phyloP scores from a whole-genome alignment of 2,888 invertebrate genomes.

The Brachycybe producta region DNA sequence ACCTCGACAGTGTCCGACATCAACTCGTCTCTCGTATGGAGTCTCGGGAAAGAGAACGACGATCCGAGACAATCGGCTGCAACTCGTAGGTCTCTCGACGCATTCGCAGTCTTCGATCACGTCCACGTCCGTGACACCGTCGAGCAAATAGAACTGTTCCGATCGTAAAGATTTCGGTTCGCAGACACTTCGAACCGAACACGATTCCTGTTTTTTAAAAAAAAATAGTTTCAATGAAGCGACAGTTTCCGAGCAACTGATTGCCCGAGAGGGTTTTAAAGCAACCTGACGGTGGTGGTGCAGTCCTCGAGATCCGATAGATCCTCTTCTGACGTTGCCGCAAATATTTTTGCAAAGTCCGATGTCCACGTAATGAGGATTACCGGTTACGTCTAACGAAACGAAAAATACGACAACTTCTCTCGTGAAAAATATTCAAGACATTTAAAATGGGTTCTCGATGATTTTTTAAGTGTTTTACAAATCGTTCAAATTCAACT shows the following conservation, averaged over 20 bases:
- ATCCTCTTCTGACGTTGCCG: constrained; percentile 1
- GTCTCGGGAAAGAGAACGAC: constrained; percentile 32
- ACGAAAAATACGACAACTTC: background rate
- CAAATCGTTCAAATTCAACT: no score
- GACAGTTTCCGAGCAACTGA: no score
- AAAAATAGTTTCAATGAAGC: no score
- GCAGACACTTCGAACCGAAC: background rate
- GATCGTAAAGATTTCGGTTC: background rate
- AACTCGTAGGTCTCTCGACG: constrained; percentile 3
- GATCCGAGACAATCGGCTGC: background rate
- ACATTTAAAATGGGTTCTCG: no score
- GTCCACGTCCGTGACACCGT: constrained; percentile 7
- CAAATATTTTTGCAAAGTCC: constrained; percentile 1
- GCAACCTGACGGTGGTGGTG: no score
- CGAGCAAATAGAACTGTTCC: constrained; percentile 1
- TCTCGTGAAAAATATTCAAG: no score
- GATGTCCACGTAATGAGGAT: constrained; percentile 3
- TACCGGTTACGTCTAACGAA: constrained; percentile 6
- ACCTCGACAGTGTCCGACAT: constrained; percentile 36
- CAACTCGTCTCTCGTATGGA: constrained; percentile 34
- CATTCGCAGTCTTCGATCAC: constrained; percentile 9
- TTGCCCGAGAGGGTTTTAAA: no score
- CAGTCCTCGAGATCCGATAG: no score
- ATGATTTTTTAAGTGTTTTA: no score
- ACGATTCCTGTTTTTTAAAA: background rate